Percentiles rank a stretch among this genome's conserved stretches.
Conservation (phyloP, 2,888 invertebrate species). For the Bugula neritina region DNA sequence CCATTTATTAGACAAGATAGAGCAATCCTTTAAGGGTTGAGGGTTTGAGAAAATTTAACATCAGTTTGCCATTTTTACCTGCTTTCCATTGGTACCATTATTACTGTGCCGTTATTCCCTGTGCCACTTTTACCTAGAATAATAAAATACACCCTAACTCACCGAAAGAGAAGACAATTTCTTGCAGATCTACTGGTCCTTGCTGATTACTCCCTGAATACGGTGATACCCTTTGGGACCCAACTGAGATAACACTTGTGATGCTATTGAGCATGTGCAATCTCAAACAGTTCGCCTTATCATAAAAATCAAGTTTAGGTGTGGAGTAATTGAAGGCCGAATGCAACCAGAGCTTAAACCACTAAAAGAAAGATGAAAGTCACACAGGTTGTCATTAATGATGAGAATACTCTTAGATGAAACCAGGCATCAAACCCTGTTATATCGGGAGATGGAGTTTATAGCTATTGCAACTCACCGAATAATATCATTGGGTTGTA, state of each 20-base stretch:
- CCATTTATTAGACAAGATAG: too few relatives aligned
- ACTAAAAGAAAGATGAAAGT: not conserved
- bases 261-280: constrained; percentile 6
- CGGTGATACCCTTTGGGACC: not conserved
- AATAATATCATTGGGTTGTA: too few relatives aligned
- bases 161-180: not conserved
- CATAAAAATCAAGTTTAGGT: not conserved
- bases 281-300: not conserved
- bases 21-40: too few relatives aligned
- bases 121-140: too few relatives aligned
- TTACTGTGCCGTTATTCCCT: too few relatives aligned
- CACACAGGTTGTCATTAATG: not conserved
- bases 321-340: not conserved
- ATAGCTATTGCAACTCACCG: too few relatives aligned
- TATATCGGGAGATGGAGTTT: too few relatives aligned
- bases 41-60: too few relatives aligned
- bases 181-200: not conserved
- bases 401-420: not conserved
- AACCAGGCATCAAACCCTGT: constrained; percentile 7
- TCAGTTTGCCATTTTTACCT: too few relatives aligned
- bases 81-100: too few relatives aligned
- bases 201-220: not conserved
- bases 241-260: not conserved
- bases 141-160: too few relatives aligned
- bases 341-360: not conserved